Evolutionary conservation across 2,113 vertebrate species (phyloP), one percentile per base, ranked within the genome.

Genomic region (Aspidoscelis tigris): DNA sequence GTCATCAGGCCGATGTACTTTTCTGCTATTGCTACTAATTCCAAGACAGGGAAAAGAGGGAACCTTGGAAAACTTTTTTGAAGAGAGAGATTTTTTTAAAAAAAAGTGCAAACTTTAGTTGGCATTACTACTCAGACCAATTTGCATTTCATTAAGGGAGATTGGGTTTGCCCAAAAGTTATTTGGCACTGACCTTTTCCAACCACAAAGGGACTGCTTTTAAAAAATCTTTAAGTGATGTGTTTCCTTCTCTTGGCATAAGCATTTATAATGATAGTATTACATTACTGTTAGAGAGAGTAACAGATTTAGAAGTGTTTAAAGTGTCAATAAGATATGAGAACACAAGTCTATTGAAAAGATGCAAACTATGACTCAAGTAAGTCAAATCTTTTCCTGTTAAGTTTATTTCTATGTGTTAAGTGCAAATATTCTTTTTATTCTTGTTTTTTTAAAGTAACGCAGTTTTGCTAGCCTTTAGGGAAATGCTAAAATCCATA

Each of bases 141-240:
- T 92, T 92, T 89, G 89, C 80, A 90, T 92, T 94, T 93, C 90
- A 78, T 78, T 88, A 86, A 90, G 83, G 82, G 90, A 87, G 86
- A 88, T 89, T 92, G 87, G 86, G 88, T 91, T 93, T 93, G 88
- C 90, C 92, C 90, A 84, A 81, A 80, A 66, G 80, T 93, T 82
- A 83, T 83, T 93, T 82, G 76, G 74, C 78, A 82, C 84, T 85
- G 83, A 84, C 90, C 90, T 87, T 84, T 89, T 92, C 87, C 84
- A 88, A 77, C 69, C 86, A 91, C 87, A 87, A 78, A 78, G 86
- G 71, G 55, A 85, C 91, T 91, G 84, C 77, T 90, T 91, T 88
- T 86, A 77, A 53, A 88, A 55, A 78, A 85, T 55, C 76, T 55
- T 70, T 53, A 74, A 79, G 83, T 53, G 69, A 79, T 79, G 70